Base-by-base conservation (phyloP, 2,888 invertebrate species). In the Pyralis farinalis region DNA sequence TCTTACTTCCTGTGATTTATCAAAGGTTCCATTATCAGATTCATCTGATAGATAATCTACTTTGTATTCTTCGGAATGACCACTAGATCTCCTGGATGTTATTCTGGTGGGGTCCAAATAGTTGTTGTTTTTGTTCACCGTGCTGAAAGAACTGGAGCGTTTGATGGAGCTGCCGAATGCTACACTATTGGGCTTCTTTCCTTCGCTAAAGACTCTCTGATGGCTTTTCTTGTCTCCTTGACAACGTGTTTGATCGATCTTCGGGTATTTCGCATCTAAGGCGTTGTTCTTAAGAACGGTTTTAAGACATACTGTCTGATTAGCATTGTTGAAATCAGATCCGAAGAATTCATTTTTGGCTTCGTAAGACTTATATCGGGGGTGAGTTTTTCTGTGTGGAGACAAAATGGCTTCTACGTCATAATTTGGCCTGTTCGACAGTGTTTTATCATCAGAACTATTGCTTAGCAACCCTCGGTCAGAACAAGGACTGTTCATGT, bases 71-170 rank as follows among this genome's bases (percentile, higher is more conserved):
- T 83, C 83, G 0, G 80, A 78, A 30, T 84, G 76, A 0, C 82
- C 80, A 33, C 78, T 82, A 0, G 78, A 77, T 32, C 85, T 55
- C 37, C 86, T 62, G 0, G 72, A 71, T 0, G 51, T 63, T 5
- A 78, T 45, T 43, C 78, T 68, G 0, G 60, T 59, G 0, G 60
- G 58, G 12, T 87, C 86, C 2, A 86, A 49, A 34, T 76, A 78
- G 42, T 88, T 88, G 37, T 85, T 84, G 46, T 84, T 83, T 56
- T 78, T 77, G 55, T 86, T 75, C 62, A 92, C 90, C 1, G 84
- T 86, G 44, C 72, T 89, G 62, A 94, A 94, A 7, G 94, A 94
- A 59, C 92, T 93, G 2, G 94, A 94, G 11, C 94, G 87, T 58
- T 91, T 90, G 43, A 94, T 91, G 0, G 92, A 90, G 1, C 73